phyloP scores from a whole-genome alignment of 2,888 invertebrate genomes.

The Melinaea menophilus region DNA sequence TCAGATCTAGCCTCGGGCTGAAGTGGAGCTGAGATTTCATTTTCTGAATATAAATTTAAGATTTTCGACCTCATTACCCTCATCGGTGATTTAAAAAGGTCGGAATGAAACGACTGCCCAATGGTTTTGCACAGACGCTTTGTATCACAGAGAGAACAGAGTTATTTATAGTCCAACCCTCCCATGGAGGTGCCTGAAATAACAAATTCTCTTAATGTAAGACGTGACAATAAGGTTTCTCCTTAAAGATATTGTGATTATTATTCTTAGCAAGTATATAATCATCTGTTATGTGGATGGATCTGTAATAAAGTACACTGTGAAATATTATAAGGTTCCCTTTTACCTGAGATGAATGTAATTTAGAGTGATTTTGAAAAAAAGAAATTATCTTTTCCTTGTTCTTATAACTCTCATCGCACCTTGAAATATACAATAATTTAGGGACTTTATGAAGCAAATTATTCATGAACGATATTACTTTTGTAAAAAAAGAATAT shows the following conservation, averaged over 20 bases:
- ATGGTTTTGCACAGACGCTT: conserved; percentile 21
- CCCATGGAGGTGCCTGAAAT: no score
- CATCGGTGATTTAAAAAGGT: conserved; percentile 63
- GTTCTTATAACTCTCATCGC: conserved; percentile 7
- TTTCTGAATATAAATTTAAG: conserved; percentile 63
- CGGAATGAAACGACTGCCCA: conserved; percentile 33
- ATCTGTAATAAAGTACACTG: conserved; percentile 22
- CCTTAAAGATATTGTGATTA: no score
- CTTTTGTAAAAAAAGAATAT: not conserved
- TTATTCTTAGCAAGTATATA: not conserved
- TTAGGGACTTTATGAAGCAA: conserved; percentile 3
- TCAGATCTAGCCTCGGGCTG: conserved; percentile 11
- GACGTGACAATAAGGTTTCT: no score
- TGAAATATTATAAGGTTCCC: conserved; percentile 45
- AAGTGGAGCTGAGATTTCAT: conserved; percentile 45
- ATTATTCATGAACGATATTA: not conserved
- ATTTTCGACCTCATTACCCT: conserved; percentile 68
- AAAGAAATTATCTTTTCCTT: conserved; percentile 39
- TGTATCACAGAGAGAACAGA: conserved; percentile 14
- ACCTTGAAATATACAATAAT: conserved; percentile 7
- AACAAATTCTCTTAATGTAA: no score
- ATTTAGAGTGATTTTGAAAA: conserved; percentile 60
- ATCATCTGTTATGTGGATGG: not conserved
- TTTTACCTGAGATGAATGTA: conserved; percentile 57
- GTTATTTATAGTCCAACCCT: not conserved